A percentile compares a stretch with the other conserved stretches of the same genome.
phyloP scores from a whole-genome alignment of 2,113 vertebrate genomes.

The Bos javanicus region DNA sequence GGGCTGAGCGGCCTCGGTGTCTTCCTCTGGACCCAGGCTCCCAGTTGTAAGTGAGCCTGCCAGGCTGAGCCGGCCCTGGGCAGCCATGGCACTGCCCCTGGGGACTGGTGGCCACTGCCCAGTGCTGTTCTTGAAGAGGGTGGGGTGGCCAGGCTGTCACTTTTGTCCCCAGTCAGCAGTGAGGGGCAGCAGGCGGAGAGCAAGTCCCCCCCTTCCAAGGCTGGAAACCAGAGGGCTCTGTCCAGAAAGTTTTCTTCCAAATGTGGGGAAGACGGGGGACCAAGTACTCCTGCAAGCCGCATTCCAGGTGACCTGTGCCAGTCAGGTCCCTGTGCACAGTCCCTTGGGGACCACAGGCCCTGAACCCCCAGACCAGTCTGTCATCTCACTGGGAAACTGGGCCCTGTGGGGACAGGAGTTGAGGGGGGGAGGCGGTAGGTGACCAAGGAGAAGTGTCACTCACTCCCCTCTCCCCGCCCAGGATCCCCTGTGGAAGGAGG shows the following conservation, averaged over 20 bases:
- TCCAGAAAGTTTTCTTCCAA: neutral
- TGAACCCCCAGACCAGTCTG: neutral
- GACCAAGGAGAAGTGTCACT: fast-evolving
- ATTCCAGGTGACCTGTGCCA: neutral
- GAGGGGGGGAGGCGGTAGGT: neutral
- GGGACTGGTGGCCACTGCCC: neutral
- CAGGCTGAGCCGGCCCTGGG: fast-evolving
- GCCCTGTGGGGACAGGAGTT: neutral
- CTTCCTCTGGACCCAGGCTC: neutral
- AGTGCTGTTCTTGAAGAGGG: no score
- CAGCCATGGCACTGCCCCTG: fast-evolving
- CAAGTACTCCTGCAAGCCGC: fast-evolving
- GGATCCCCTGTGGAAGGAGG: neutral
- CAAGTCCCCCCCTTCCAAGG: fast-evolving
- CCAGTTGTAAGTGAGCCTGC: fast-evolving
- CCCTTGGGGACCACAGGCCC: neutral
- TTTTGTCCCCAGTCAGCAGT: neutral
- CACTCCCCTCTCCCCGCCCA: fast-evolving
- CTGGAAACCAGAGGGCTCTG: neutral
- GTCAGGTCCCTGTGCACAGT: neutral
- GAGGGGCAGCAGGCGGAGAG: fast-evolving
- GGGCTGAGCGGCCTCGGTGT: fast-evolving
- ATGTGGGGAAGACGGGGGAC: fast-evolving
- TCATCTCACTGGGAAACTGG: neutral
- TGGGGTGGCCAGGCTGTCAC: neutral